Base-by-base conservation (phyloP, 92 coral and sea anemone genomes). In the Zoanthus gigantus region DNA sequence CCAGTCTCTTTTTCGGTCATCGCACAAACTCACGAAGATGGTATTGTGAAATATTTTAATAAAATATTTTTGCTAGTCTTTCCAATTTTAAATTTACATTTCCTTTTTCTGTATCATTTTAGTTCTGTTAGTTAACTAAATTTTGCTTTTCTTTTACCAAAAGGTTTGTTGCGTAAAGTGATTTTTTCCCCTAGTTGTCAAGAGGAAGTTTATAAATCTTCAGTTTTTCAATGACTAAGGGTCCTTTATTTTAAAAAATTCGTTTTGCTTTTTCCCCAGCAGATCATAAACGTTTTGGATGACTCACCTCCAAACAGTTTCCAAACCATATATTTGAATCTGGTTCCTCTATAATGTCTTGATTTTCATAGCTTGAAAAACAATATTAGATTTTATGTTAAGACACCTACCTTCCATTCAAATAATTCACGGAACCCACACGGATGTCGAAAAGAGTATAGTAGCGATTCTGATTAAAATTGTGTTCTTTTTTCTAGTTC, bases 11-110 rank as follows among this genome's bases (percentile, higher is more conserved):
- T 95, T 74, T 88, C 86, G 50, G 83, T 76, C 82, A 74, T 92
- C 16, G 99, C 87, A n/a, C 90, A 90, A 57, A 97, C 99, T 17
- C 66, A 44, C 74, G 96, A 97, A 77, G 98, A 91, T 73, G 91
- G 99, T 97, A 88, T 83, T 23, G 66, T 37, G 14, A 34, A 48
- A 15, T 14, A 11, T 34, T 8, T 61, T 1, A 63, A 34, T 28
- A 7, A 28, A 42, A 32, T 18, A 65, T 7, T 23, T 67, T 18
- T 60, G 61, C 58, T 18, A 11, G 69, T 6, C 77, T 56, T 74
- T 12, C 13, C 18, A n/a, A 18, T n/a, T 46, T 34, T 61, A 31
- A 23, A 12, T 57, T 57, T 57, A n/a, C 65, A 57, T 9, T 57
- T 57, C 65, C 17, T 1, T 57, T 13, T 10, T 15, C 1, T 57